phyloP scores from a whole-genome alignment of 1,140 invertebrate species.

The Macrocentrus cingulum region DNA sequence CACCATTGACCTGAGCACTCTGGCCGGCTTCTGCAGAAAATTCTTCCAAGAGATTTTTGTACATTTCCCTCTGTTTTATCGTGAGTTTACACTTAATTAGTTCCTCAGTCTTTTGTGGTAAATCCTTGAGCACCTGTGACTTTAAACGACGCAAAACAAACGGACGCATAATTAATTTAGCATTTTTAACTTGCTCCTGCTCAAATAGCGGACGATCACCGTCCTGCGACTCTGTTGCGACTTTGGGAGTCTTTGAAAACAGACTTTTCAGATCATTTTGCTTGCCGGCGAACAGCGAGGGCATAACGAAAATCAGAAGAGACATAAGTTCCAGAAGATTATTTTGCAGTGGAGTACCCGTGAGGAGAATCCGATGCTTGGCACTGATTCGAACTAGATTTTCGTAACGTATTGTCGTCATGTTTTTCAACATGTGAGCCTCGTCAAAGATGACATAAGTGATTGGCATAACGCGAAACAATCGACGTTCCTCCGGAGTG shows the following conservation, averaged over 20 bases:
- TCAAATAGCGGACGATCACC: constrained; percentile 77
- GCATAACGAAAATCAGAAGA: constrained; percentile 93
- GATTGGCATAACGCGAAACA: constrained; percentile 86
- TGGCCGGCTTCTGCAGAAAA: constrained; percentile 69
- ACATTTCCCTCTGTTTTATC: constrained; percentile 71
- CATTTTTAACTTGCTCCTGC: constrained; percentile 84
- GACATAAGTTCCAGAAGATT: constrained; percentile 95
- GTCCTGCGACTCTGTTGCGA: constrained; percentile 49
- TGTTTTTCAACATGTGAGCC: constrained; percentile 97
- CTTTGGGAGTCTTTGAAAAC: constrained; percentile 71
- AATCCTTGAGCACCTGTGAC: constrained; percentile 76
- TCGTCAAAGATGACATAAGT: constrained; percentile 96
- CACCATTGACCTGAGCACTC: constrained; percentile 64
- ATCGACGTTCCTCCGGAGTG: constrained; percentile 83
- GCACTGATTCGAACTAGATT: constrained; percentile 87
- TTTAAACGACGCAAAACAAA: constrained; percentile 93
- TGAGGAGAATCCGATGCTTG: constrained; percentile 78
- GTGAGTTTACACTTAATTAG: constrained; percentile 69
- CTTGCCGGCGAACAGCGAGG: constrained; percentile 87
- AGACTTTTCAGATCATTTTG: constrained; percentile 85
- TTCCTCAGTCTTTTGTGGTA: constrained; percentile 78
- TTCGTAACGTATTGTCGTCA: constrained; percentile 88
- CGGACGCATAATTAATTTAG: constrained; percentile 94
- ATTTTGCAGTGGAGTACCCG: constrained; percentile 94
- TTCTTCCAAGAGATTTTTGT: constrained; percentile 72